Base-by-base conservation (phyloP, 2,888 invertebrate genomes). In the Dynastes maya region DNA sequence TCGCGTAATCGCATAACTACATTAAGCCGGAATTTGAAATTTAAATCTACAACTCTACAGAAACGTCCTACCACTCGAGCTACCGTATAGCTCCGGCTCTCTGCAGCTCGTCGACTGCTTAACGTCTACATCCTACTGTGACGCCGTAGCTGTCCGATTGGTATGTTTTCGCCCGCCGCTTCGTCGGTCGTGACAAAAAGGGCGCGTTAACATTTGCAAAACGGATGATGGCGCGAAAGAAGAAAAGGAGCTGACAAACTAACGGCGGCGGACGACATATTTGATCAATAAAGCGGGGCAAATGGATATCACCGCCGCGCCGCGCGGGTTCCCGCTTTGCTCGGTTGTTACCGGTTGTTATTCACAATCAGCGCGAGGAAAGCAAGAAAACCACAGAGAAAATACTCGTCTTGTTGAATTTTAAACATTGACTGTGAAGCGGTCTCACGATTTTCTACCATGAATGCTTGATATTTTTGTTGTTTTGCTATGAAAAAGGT, bases 211-310 rank as follows among this genome's bases (percentile, higher is more conserved):
- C 49, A 76, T 76, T 65, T 76, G 64, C 64, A 64, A 76, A 76
- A 64, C 29, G 64, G 51, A 63, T 63, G 64, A 32, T 76, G 75
- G 72, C 78, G 78, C 55, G 78, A 78, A 78, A 64, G 64, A 78
- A 64, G 64, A 70, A 71, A 71, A 71, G 51, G 63, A 61, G 29
- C 72, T 58, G 72, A 40, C 72, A 72, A 72, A 72, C 72, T 55
- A 65, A 55, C 55, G 55, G 55, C 55, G 55, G 55, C 64, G 65
- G 64, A 58, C 61, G 72, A 65, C 53, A 72, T 78, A 78, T 72
- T 72, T 78, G 78, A 78, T 78, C 71, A 78, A 78, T 72, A 78
- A 78, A 70, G 51, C 64, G 67, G 55, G 68, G 45, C 68, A 68
- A 77, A 77, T 68, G 77, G 58, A 77, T 68, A 77, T 77, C 77